These are phyloP conservation scores for Eospalax fontanierii DNA, from an alignment of 2,797 vertebrate species.

Conservation along the genomic window DNA sequence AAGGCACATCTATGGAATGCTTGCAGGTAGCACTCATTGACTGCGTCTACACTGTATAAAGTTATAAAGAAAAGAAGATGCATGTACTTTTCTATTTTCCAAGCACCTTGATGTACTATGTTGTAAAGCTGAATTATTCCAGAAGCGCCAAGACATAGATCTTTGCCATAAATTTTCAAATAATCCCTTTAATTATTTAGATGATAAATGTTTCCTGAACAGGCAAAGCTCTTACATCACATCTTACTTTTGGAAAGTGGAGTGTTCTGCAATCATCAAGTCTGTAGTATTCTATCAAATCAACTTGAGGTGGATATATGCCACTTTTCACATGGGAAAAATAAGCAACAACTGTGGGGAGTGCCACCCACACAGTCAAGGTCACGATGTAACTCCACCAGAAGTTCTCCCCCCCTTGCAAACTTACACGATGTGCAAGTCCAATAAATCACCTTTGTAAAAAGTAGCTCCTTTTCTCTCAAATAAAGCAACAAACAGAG, in stretches of 20 bases:
- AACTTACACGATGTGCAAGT: background rate
- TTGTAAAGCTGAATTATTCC: conserved; percentile 37
- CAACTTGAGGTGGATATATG: conserved; percentile 51
- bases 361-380: conserved; percentile 39
- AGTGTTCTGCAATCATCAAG: background rate
- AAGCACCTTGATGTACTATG: background rate
- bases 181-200: conserved; percentile 2
- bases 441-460: conserved; percentile 50
- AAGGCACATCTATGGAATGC: background rate
- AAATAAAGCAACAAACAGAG: conserved; percentile 56
- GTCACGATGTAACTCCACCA: conserved; percentile 3
- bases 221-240: background rate
- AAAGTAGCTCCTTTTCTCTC: conserved; percentile 64
- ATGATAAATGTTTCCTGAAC: conserved; percentile 29
- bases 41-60: background rate
- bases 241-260: background rate
- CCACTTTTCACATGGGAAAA: conserved; percentile 54
- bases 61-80: conserved; percentile 30
- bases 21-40: background rate
- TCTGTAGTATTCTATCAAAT: conserved; percentile 17
- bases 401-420: conserved; percentile 43
- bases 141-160: conserved; percentile 32
- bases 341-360: background rate
- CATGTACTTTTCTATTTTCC: conserved; percentile 19
- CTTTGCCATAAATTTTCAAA: conserved; percentile 4